Conservation (phyloP, 2,797 vertebrate genomes). For the Discoglossus pictus region DNA sequence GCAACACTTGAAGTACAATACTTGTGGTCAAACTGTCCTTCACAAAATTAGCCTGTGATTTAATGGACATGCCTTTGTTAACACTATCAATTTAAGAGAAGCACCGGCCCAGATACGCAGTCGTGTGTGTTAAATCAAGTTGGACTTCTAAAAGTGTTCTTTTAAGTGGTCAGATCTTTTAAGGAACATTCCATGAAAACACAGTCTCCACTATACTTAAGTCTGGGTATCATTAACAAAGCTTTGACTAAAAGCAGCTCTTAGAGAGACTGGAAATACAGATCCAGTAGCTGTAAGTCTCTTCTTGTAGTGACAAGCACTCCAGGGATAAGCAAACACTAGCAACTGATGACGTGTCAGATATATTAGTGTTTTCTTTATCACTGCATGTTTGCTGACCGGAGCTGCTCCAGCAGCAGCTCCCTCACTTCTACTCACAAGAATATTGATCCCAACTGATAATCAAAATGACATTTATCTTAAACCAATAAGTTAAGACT, state of each 20-base stretch:
- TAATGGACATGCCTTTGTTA: background rate
- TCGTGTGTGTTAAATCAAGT: constrained; percentile 27
- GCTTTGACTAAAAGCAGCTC: constrained; percentile 48
- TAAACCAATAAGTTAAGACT: constrained; percentile 5
- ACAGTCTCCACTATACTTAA: constrained; percentile 31
- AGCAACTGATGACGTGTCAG: constrained; percentile 73
- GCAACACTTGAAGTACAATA: background rate
- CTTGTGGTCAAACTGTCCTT: background rate
- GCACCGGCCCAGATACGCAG: constrained; percentile 38
- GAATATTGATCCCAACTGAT: constrained; percentile 60
- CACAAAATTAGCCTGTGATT: background rate
- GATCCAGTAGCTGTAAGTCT: constrained; percentile 55
- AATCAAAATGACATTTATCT: constrained; percentile 41
- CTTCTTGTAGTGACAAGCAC: constrained; percentile 64
- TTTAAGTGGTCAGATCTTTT: constrained; percentile 44
- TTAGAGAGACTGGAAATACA: constrained; percentile 49
- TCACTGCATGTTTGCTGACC: constrained; percentile 68
- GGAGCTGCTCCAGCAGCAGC: constrained; percentile 63
- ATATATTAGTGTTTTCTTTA: constrained; percentile 78
- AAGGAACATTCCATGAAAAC: constrained; percentile 51
- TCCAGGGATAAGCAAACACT: constrained; percentile 73
- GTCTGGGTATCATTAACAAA: constrained; percentile 48
- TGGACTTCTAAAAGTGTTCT: constrained; percentile 41
- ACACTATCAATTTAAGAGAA: background rate
- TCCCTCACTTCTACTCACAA: constrained; percentile 65